phyloP scores from a whole-genome alignment of 2,797 vertebrate species.

The Pseudomugil tenellus region DNA sequence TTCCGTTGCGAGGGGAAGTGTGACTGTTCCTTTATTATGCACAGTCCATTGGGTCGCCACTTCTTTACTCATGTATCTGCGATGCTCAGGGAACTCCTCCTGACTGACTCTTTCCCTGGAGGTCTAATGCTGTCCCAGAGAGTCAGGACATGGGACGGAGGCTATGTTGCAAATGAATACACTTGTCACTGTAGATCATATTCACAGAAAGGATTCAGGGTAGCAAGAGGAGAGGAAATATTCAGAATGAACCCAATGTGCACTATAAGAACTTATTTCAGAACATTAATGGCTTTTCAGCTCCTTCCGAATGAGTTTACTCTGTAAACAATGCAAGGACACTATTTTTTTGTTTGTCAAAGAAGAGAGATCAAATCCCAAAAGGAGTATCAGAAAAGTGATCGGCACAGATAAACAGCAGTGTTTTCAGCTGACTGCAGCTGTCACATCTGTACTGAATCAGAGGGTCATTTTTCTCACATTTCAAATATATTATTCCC shows the following conservation, averaged over 20 bases:
- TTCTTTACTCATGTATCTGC: constrained; percentile 48
- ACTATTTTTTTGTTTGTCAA: constrained; percentile 1
- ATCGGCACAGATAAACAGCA: constrained; percentile 8
- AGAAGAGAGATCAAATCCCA: constrained; percentile 7
- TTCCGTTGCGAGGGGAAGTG: constrained; percentile 49
- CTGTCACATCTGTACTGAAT: constrained; percentile 45
- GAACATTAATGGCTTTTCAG: constrained; percentile 5
- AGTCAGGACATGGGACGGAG: constrained; percentile 41
- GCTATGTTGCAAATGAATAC: constrained; percentile 31
- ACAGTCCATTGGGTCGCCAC: constrained; percentile 27
- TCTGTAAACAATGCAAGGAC: neutral
- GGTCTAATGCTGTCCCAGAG: constrained; percentile 43
- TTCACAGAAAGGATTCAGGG: constrained; percentile 44
- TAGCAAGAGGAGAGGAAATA: constrained; percentile 22
- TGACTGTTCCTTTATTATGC: constrained; percentile 50
- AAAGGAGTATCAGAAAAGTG: constrained; percentile 22
- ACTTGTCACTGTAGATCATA: constrained; percentile 61
- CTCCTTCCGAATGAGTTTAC: neutral
- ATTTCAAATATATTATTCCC: constrained; percentile 14
- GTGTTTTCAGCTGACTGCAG: constrained; percentile 9
- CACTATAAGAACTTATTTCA: constrained; percentile 3
- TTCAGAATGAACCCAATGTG: constrained; percentile 28
- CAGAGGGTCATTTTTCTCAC: constrained; percentile 27
- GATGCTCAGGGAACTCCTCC: constrained; percentile 29
- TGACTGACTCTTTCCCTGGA: constrained; percentile 56